Evolutionary conservation across 2,113 vertebrate species (phyloP).

Genomic region (Bubalus kerabau): DNA sequence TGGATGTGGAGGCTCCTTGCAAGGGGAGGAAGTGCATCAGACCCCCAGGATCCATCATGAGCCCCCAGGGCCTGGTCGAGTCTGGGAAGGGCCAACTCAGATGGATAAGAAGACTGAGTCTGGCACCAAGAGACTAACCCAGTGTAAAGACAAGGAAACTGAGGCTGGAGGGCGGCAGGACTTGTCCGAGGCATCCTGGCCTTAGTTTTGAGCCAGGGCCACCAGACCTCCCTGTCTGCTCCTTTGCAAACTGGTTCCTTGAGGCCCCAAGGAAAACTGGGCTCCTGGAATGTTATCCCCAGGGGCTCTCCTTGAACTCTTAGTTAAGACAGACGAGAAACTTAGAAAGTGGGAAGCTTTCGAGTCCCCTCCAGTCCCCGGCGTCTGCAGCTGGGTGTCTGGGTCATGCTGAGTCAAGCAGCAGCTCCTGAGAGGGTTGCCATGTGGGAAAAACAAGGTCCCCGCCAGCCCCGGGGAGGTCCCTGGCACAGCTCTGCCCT

Average conservation of each 20-base stretch:
- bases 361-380: not conserved
- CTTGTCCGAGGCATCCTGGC: not conserved
- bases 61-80: not conserved
- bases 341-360: not conserved
- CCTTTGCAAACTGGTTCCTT: not conserved
- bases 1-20: not conserved
- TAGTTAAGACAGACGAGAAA: not conserved
- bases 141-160: not conserved
- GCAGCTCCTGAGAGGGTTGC: not conserved
- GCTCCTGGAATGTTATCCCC: not conserved
- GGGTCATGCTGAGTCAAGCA: not conserved
- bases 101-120: not conserved
- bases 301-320: not conserved
- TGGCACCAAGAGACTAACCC: not conserved
- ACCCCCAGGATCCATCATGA: not conserved
- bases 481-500: not conserved
- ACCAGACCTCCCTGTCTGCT: not conserved
- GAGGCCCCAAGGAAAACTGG: not conserved
- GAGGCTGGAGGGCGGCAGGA: not conserved
- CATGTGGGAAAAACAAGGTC: not conserved
- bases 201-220: not conserved
- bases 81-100: not conserved
- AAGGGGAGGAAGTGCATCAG: accelerated
- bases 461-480: not conserved
- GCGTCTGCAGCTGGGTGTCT: not conserved